A percentile compares a stretch with the other conserved stretches of the same genome.
These are phyloP conservation scores for Clavelina lepadiformis DNA, from an alignment of 23 tunicate genomes.

Conservation along the genomic window DNA sequence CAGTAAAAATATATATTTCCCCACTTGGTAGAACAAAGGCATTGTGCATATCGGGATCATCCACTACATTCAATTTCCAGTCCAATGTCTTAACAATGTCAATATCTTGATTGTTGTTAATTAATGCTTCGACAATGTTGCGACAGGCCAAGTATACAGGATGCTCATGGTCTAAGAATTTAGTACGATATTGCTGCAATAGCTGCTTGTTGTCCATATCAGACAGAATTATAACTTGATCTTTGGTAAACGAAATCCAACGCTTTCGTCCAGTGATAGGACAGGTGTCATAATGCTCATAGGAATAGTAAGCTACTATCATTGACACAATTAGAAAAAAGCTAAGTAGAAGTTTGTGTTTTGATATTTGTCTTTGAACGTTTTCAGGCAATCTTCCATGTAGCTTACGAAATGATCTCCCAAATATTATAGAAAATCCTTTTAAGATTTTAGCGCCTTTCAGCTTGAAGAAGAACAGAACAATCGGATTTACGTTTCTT, in stretches of 20 bases:
- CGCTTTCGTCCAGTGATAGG: conserved; percentile 88
- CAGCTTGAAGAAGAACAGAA: conserved; percentile 37
- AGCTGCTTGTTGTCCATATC: conserved; percentile 40
- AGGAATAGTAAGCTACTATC: conserved; percentile 55
- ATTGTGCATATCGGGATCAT: conserved; percentile 41
- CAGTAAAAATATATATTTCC: conserved; percentile 79
- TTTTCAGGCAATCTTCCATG: conserved; percentile 46
- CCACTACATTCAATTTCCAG: conserved; percentile 74
- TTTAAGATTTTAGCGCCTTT: conserved; percentile 55
- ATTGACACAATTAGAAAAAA: background rate
- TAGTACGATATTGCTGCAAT: conserved; percentile 7
- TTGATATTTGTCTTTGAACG: conserved; percentile 33
- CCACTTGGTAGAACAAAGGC: conserved; percentile 95
- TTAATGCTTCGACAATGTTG: conserved; percentile 21
- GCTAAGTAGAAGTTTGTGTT: conserved; percentile 33
- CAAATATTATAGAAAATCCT: conserved; percentile 47
- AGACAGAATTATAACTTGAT: conserved; percentile 51
- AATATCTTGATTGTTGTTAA: conserved; percentile 47
- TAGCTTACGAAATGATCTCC: conserved; percentile 51
- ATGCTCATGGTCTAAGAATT: conserved; percentile 16
- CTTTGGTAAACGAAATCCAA: conserved; percentile 77
- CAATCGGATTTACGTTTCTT: conserved; percentile 1
- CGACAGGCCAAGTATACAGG: conserved; percentile 28
- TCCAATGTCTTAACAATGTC: conserved; percentile 40
- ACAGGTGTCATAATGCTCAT: conserved; percentile 56